Evolutionary conservation across 1,140 invertebrate genomes (phyloP), one percentile per base, ranked within the genome.

Genomic region (Drosophila oshimai): DNA sequence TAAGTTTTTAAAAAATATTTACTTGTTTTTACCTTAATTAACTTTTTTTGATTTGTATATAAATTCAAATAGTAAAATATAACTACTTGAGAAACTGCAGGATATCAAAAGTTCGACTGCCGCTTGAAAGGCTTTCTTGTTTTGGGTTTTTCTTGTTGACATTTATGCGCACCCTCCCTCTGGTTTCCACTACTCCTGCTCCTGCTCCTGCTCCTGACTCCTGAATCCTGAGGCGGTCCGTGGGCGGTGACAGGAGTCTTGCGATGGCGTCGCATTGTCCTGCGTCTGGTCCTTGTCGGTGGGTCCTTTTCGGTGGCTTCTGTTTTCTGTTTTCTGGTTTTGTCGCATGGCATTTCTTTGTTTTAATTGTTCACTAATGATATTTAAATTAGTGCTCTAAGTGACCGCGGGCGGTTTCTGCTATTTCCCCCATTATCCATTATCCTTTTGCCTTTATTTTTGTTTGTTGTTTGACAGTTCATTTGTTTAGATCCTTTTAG

Each of bases 361-460:
- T 86, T 76, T 87, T 87, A 84, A 84, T 84, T 71, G 70, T 67
- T 71, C 44, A 67, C 79, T 84, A 87, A 79, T 72, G 80, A 80
- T 72, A 84, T 84, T 86, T 84, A 84, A 84, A 84, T 84, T 84
- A 84, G 80, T 80, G 71, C 75, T 84, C 80, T 84, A 79, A 55
- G 62, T 84, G 45, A 75, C 75, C 74, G 58, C 79, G 39, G 61
- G 80, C 71, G 61, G 20, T 81, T 57, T 26, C 28, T 10, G 12
- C 26, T 4, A 9, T 20, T 10, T 9, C 13, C 29, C 29, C 31
- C 53, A 60, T 57, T 24, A 41, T 18, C 34, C 57, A 33, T 57
- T 61, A 61, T 62, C 39, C 60, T 20, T 29, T 13, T 22, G 29
- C 13, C 33, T 39, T 65, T 65, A 42, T 49, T 49, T 37, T 47